Evolutionary conservation across 2,113 vertebrate genomes (phyloP).

Genomic region (Ahaetulla prasina): DNA sequence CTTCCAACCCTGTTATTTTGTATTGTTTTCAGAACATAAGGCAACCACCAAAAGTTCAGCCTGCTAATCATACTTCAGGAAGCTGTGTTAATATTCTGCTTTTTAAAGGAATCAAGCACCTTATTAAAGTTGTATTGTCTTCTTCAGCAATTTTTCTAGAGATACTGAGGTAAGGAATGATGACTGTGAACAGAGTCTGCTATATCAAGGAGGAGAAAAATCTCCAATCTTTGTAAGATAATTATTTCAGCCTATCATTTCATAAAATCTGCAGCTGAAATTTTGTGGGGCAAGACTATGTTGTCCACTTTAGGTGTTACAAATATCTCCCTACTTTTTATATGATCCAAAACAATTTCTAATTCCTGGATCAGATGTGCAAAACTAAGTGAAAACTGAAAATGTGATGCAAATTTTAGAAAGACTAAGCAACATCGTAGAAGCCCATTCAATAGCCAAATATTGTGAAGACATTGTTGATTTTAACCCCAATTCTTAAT

Average conservation of each 20-base stretch:
- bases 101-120: not conserved
- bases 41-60: not conserved
- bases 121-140: not conserved
- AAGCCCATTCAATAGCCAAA: not conserved
- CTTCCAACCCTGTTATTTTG: not conserved
- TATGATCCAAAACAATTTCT: not conserved
- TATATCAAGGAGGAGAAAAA: not conserved
- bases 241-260: not conserved
- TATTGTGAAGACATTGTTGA: not conserved
- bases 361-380: not conserved
- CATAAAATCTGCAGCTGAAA: not conserved
- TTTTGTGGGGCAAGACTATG: not conserved
- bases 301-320: not conserved
- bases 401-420: not conserved
- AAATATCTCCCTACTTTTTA: not conserved
- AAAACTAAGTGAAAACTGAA: not conserved
- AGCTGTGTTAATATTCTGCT: not conserved
- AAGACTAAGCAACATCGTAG: not conserved
- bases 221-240: not conserved
- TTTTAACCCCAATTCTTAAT: not conserved
- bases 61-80: not conserved
- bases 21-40: not conserved
- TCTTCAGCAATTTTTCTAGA: not conserved
- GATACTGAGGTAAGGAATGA: not conserved
- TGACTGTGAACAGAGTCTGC: not conserved